Evolutionary conservation across 2,113 vertebrate species (phyloP).

Genomic region (Periophthalmodon schlosseri): DNA sequence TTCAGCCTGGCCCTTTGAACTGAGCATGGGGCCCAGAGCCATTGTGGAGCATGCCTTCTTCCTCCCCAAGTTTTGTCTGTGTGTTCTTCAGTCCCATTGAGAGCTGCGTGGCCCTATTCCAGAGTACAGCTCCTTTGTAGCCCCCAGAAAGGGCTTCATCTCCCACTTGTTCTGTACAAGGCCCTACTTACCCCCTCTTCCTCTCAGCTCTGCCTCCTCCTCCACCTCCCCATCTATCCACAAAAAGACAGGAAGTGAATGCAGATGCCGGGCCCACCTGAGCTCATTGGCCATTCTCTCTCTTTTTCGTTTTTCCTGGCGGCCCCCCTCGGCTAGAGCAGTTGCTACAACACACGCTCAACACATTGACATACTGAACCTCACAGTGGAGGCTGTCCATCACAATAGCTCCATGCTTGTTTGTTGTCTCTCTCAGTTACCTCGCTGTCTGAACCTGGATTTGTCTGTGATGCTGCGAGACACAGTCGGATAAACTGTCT

Average conservation of each 20-base stretch:
- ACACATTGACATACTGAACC: constrained; percentile 67
- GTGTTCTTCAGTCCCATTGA: constrained; percentile 69
- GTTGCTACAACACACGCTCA: constrained; percentile 66
- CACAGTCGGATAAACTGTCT: constrained; percentile 28
- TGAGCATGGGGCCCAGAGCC: constrained; percentile 60
- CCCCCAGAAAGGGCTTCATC: constrained; percentile 72
- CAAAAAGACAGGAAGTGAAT: constrained; percentile 72
- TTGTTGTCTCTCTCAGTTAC: constrained; percentile 68
- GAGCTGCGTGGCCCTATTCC: constrained; percentile 53
- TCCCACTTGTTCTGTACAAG: constrained; percentile 55
- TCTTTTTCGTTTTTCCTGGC: constrained; percentile 30
- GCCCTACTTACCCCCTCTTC: constrained; percentile 13
- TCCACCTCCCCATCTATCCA: constrained; percentile 14
- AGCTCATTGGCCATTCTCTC: constrained; percentile 65
- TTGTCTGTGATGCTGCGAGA: constrained; percentile 44
- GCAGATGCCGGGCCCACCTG: constrained; percentile 69
- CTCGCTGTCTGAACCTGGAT: constrained; percentile 53
- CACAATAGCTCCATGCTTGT: constrained; percentile 64
- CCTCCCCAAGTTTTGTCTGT: constrained; percentile 70
- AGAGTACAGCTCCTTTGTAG: constrained; percentile 68
- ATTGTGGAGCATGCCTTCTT: constrained; percentile 68
- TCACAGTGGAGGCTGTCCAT: constrained; percentile 70
- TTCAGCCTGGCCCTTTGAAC: constrained; percentile 68
- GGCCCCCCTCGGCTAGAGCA: constrained; percentile 61
- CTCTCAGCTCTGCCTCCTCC: constrained; percentile 17